A percentile compares a stretch with the other conserved stretches of the same genome.
Conservation (phyloP, 2,888 invertebrate species). For the Lampropteryx suffumata region DNA sequence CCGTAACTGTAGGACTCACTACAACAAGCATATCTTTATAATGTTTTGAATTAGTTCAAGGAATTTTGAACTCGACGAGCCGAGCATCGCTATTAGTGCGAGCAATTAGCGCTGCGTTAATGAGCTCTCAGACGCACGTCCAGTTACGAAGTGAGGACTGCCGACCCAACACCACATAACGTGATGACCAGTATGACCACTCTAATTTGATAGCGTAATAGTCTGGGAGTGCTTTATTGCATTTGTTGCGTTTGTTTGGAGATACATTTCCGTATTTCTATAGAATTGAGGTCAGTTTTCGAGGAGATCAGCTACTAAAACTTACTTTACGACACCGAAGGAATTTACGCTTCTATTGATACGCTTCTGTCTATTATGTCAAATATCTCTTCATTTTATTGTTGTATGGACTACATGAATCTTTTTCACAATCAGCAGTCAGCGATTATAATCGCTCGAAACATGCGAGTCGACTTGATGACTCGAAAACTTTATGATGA, state of each 20-base stretch:
- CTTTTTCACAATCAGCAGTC: neutral
- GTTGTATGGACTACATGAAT: neutral
- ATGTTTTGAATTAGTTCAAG: slow-evolving; percentile 71
- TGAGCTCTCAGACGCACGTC: slow-evolving; percentile 66
- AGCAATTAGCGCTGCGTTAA: slow-evolving; percentile 77
- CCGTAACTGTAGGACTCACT: slow-evolving; percentile 22
- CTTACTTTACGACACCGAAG: slow-evolving; percentile 15
- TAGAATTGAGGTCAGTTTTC: slow-evolving; percentile 56
- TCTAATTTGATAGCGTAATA: slow-evolving; percentile 55
- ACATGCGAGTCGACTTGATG: no score
- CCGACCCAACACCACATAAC: slow-evolving; percentile 33
- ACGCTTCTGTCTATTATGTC: slow-evolving; percentile 2
- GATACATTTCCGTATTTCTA: slow-evolving; percentile 57
- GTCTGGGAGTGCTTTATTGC: slow-evolving; percentile 55
- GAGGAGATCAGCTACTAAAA: slow-evolving; percentile 21
- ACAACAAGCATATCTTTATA: slow-evolving; percentile 54
- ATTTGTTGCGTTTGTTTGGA: slow-evolving; percentile 38
- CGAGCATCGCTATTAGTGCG: slow-evolving; percentile 70
- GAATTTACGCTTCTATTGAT: slow-evolving; percentile 20
- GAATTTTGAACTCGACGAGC: slow-evolving; percentile 67
- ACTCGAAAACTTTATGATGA: no score
- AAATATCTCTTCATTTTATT: neutral
- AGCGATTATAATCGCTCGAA: no score
- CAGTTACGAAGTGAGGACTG: slow-evolving; percentile 45
- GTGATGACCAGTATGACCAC: slow-evolving; percentile 52